Percentiles rank a stretch among this genome's conserved stretches.
Evolutionary conservation across 2,113 vertebrate genomes (phyloP).

Genomic region (Protobothrops mucrosquamatus): DNA sequence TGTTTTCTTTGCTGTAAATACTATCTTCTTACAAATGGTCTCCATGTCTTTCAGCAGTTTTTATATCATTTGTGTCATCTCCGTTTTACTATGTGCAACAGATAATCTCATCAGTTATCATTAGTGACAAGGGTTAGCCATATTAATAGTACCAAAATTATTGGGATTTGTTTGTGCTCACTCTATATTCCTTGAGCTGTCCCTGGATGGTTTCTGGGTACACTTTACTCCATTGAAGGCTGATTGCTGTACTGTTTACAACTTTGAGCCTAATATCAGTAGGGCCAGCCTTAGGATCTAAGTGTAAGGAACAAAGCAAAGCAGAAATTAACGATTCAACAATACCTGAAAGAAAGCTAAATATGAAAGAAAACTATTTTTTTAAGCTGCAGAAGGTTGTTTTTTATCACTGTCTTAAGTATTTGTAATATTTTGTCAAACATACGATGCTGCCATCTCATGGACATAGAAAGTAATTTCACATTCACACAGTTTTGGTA

Average conservation of each 20-base stretch:
- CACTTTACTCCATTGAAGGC: constrained; percentile 86
- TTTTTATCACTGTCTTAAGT: accelerated
- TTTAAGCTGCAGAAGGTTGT: background rate
- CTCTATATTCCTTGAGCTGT: constrained; percentile 93
- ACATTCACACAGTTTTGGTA: background rate
- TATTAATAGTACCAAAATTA: constrained; percentile 20
- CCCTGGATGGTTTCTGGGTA: constrained; percentile 84
- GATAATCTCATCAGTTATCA: background rate
- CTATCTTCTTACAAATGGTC: accelerated
- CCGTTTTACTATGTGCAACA: background rate
- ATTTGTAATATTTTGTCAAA: background rate
- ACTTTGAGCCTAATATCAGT: constrained; percentile 82
- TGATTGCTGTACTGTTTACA: constrained; percentile 81
- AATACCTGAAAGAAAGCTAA: background rate
- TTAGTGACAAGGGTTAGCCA: constrained; percentile 17
- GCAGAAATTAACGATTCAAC: accelerated
- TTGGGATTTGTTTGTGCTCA: constrained; percentile 66
- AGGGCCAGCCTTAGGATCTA: constrained; percentile 87
- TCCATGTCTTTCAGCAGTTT: too few species aligned
- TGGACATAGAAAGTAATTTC: background rate
- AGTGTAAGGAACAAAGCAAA: constrained; percentile 47
- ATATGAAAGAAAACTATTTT: background rate
- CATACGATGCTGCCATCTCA: background rate
- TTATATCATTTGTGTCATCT: constrained; percentile 41
- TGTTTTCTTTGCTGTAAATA: background rate